Percentiles rank a stretch among this genome's conserved stretches.
Conservation (phyloP, 2,113 vertebrate species). For the Nerophis lumbriciformis region DNA sequence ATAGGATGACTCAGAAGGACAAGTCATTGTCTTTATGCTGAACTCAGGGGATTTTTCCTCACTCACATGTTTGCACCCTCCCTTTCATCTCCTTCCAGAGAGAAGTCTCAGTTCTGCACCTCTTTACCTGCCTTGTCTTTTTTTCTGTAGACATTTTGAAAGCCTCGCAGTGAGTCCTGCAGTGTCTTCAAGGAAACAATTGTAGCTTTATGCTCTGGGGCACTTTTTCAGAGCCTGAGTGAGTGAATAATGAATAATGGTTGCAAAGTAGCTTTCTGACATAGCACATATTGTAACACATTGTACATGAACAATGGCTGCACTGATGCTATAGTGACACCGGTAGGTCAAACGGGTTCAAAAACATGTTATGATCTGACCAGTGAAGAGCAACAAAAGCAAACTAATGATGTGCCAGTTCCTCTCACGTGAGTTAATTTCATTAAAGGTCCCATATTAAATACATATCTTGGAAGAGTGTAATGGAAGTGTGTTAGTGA, state of each 20-base stretch:
- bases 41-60: slow-evolving; percentile 18
- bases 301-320: slow-evolving; percentile 5
- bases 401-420: slow-evolving; percentile 3
- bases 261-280: slow-evolving; percentile 16
- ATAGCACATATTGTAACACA: slow-evolving; percentile 4
- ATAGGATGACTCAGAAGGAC: slow-evolving; percentile 50
- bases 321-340: not conserved
- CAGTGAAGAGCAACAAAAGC: slow-evolving; percentile 1
- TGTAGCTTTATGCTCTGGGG: slow-evolving; percentile 38
- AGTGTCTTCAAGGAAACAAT: slow-evolving; percentile 34
- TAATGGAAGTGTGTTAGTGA: too few relatives aligned
- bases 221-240: slow-evolving; percentile 19
- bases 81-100: slow-evolving; percentile 16
- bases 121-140: not conserved
- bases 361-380: not conserved
- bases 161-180: slow-evolving; percentile 17
- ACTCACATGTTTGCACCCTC: not conserved
- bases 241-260: slow-evolving; percentile 26
- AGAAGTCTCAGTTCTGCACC: not conserved
- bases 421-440: not conserved
- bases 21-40: slow-evolving; percentile 49
- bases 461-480: too few relatives aligned
- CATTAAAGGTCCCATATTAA: not conserved
- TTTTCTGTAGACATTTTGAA: slow-evolving; percentile 10
- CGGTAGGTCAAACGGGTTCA: slow-evolving; percentile 15